A percentile compares a stretch with the other conserved stretches of the same genome.
phyloP scores from a whole-genome alignment of 2,888 invertebrate genomes.

The Plebejus argus region DNA sequence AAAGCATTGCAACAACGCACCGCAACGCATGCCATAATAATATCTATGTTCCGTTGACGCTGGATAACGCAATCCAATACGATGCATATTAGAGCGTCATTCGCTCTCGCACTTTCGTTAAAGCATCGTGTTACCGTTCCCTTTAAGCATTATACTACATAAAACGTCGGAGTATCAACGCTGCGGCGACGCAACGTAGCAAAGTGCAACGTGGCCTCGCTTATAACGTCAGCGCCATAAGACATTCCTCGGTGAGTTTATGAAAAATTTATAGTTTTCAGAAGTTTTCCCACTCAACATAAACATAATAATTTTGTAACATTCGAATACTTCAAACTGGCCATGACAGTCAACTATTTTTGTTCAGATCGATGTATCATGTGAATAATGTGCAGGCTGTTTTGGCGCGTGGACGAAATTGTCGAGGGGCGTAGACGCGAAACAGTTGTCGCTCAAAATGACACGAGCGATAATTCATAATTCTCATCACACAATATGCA shows the following conservation, averaged over 20 bases:
- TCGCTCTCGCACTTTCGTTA: too few relatives aligned
- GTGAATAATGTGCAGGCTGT: neutral
- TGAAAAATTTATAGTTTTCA: neutral
- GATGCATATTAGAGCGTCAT: too few relatives aligned
- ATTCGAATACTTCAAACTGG: neutral
- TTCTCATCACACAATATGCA: too few relatives aligned
- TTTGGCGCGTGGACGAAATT: neutral
- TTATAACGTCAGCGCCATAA: constrained; percentile 8
- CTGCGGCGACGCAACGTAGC: neutral
- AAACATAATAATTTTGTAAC: neutral
- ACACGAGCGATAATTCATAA: neutral
- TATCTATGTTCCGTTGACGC: neutral
- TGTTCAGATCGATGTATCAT: neutral
- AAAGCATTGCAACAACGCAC: neutral
- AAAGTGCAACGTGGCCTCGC: neutral
- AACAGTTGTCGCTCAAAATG: neutral
- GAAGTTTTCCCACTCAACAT: constrained; percentile 5
- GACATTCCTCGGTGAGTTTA: constrained; percentile 6
- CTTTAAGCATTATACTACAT: too few relatives aligned
- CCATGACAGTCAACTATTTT: constrained; percentile 2
- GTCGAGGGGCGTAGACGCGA: neutral
- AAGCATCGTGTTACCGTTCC: too few relatives aligned
- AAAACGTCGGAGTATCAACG: neutral
- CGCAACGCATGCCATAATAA: too few relatives aligned
- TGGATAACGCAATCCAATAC: neutral